Base-by-base conservation (phyloP, 1,140 invertebrate species). In the Dinothrombium tinctorium region DNA sequence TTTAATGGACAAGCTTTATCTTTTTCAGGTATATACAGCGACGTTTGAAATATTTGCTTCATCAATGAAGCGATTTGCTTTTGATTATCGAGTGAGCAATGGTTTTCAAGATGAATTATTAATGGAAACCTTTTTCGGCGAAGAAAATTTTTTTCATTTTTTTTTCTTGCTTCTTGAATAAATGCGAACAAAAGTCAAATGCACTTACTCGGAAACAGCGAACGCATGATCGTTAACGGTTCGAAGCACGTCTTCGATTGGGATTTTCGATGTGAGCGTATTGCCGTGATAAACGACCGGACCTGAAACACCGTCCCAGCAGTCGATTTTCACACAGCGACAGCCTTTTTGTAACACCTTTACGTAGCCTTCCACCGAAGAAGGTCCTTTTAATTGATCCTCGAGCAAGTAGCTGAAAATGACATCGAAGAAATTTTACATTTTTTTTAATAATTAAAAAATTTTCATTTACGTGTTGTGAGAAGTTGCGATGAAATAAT, bases 211-310 rank as follows among this genome's bases (percentile, higher is more conserved):
- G 20, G 58, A 59, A 37, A 56, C 55, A 42, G 61, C 58, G 56
- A 70, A 72, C 29, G 69, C 67, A 51, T 66, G 61, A 29, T 65
- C 61, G 39, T 57, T 56, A 42, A 72, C 68, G 14, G 63, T 58
- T 46, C 59, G 53, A 12, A 71, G 51, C 5, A 67, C 68, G 48
- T 66, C 61, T 40, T 55, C 44, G 45, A 72, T 62, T 41, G 59
- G 53, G 26, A 70, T 58, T 50, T 66, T 67, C 26, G 60, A 62
- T 5, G 68, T 69, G 4, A 68, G 53, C 8, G 69, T 70, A 48
- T 66, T 63, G 20, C 67, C 66, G 49, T 69, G 66, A 49, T 61
- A 69, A 0, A 66, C 56, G 15, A 61, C 44, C 41, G 47, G 45
- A 46, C 47, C 49, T 23, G 64, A 59, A 12, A 59, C 55, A 3